Evolutionary conservation across 1,140 invertebrate species (phyloP), one percentile per base, ranked within the genome.

Genomic region (Macrocentrus cingulum): DNA sequence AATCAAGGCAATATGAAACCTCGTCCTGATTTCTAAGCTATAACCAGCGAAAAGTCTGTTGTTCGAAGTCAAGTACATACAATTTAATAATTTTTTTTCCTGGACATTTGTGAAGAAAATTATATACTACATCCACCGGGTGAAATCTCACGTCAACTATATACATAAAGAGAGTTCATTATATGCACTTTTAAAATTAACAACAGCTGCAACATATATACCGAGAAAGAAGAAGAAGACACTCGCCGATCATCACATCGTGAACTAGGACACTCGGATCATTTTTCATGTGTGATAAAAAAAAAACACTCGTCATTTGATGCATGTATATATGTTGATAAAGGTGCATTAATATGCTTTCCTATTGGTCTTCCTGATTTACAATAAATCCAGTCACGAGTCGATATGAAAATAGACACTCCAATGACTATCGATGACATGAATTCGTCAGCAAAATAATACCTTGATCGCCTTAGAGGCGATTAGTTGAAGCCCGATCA

Each of bases 121-220:
- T 46, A 46, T 46, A 46, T 46, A 22, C 20, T 13, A 23, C 20
- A 46, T 46, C 44, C 19, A 22, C 15, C 18, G 19, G n/a, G 44
- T 46, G 44, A 46, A 46, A 46, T 22, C n/a, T 46, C 44, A 8
- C 13, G 16, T 11, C 7, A 7, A 5, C 19, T 20, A 23, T 46
- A 46, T 46, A n/a, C n/a, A 22, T 46, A 23, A 46, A 46, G 44
- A 46, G 44, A 46, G 44, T 23, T 46, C 44, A 46, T 46, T 46
- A 46, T 46, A 20, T 46, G 44, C 20, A 23, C n/a, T 46, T 6
- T 46, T 46, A 23, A 46, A 46, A 46, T 46, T 46, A 46, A 46
- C 44, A 46, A 22, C 36, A 39, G 36, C 36, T n/a, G 36, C 13
- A 39, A 8, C 7, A 39, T 34, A 34, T 7, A 34, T 7, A 34